Base-by-base conservation (phyloP, 2,888 invertebrate species). In the Rotaria magnacalcarata region DNA sequence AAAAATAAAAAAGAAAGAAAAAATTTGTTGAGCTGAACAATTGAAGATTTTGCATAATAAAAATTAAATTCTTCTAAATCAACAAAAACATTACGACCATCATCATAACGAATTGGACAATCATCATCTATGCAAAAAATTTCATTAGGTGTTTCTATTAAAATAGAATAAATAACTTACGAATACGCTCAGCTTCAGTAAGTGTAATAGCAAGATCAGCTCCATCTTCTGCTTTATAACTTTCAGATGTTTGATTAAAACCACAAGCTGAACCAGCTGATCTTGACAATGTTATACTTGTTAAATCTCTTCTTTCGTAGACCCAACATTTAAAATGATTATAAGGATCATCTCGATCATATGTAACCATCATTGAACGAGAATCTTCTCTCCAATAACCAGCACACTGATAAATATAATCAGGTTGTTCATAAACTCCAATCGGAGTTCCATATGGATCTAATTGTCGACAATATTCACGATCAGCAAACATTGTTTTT, bases 31-130 rank as follows among this genome's bases (percentile, higher is more conserved):
- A 8, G 8, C n/a, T 60, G 24, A 2, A 2, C 1, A 5, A 11
- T 60, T 60, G 60, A 60, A 14, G 60, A n/a, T 60, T 60, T 60
- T 5, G 86, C 86, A 58, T 86, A 86, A 75, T 86, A 86, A 58
- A 86, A 86, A 47, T 86, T 84, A 85, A 86, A 86, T 56, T 85
- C 86, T 86, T 86, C 86, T 84, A 86, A 84, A 84, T 86, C 86
- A 8, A 86, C 21, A 85, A 89, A 96, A 0, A 96, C 96, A 91
- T 96, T 94, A 80, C 93, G 92, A 16, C 97, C 97, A 90, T 97
- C 96, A 89, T 97, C 96, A 90, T 97, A 98, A 90, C 95, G 94
- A 96, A 97, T 97, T 0, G 97, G 97, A 90, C 97, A 98, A 89
- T 96, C 95, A 92, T 98, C 97, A 89, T 94, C 94, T 94, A 50